Percentiles rank a stretch among this genome's conserved stretches.
These are phyloP conservation scores for Labeo calbasu DNA, from an alignment of 2,797 vertebrate species.

Conservation along the genomic window DNA sequence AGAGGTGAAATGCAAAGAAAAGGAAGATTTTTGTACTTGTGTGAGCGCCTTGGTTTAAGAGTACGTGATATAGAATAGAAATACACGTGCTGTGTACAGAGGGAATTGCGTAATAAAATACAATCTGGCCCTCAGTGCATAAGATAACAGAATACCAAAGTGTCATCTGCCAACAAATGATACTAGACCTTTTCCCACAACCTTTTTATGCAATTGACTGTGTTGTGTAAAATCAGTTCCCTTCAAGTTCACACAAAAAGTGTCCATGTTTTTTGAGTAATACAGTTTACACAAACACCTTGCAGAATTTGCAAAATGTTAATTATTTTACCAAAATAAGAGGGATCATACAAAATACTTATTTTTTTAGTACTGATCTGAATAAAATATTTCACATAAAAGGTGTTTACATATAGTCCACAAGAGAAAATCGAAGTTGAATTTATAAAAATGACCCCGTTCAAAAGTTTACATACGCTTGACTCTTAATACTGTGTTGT, in stretches of 20 bases:
- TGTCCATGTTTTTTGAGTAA: neutral
- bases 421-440: too few relatives aligned
- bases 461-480: too few relatives aligned
- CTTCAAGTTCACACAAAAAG: neutral
- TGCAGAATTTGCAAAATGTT: too few relatives aligned
- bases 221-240: neutral
- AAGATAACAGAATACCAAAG: slow-evolving; percentile 28
- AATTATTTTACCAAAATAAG: too few relatives aligned
- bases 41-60: neutral
- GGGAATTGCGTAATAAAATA: neutral
- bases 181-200: slow-evolving; percentile 30
- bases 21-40: neutral
- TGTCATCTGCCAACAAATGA: slow-evolving; percentile 11
- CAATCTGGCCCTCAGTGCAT: neutral
- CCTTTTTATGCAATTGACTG: neutral
- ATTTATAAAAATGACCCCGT: too few relatives aligned
- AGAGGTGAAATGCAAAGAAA: neutral
- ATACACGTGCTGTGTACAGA: neutral
- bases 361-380: too few relatives aligned
- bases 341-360: too few relatives aligned
- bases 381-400: too few relatives aligned
- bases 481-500: too few relatives aligned
- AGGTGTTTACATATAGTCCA: too few relatives aligned
- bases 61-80: neutral
- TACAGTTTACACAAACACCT: too few relatives aligned